Conservation (phyloP, 2,797 vertebrate species). For the Urosaurus nigricauda region DNA sequence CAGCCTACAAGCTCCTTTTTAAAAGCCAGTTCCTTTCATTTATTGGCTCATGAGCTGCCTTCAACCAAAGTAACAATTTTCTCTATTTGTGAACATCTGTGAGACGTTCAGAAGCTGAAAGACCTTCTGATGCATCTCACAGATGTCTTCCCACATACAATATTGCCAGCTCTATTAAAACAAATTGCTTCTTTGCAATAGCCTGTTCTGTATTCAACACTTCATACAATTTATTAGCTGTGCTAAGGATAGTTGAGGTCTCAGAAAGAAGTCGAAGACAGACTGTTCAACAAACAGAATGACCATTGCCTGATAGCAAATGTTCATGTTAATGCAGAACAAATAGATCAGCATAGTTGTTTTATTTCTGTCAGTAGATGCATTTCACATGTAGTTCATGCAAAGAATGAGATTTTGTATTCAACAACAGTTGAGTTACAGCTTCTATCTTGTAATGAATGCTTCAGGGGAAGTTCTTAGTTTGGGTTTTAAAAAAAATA, state of each 20-base stretch:
- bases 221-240: conserved; percentile 66
- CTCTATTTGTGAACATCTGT: conserved; percentile 79
- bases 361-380: conserved; percentile 45
- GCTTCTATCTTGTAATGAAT: no score
- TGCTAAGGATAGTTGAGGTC: conserved; percentile 58
- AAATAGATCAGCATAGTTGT: conserved; percentile 30
- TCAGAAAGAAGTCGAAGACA: conserved; percentile 55
- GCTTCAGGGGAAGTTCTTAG: no score
- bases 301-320: conserved; percentile 26
- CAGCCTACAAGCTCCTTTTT: conserved; percentile 72
- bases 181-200: conserved; percentile 73
- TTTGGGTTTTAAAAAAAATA: no score
- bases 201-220: conserved; percentile 69
- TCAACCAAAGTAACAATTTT: conserved; percentile 77
- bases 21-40: conserved; percentile 63
- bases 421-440: no score
- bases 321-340: neutral
- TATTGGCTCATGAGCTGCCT: conserved; percentile 72
- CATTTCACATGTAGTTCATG: conserved; percentile 40
- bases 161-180: conserved; percentile 70
- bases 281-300: neutral
- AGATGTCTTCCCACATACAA: conserved; percentile 78
- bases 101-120: conserved; percentile 77
- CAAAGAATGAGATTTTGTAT: conserved; percentile 15
- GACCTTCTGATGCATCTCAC: conserved; percentile 76